Base-by-base conservation (phyloP, 2,113 vertebrate species). In the Dicerorhinus sumatrensis region DNA sequence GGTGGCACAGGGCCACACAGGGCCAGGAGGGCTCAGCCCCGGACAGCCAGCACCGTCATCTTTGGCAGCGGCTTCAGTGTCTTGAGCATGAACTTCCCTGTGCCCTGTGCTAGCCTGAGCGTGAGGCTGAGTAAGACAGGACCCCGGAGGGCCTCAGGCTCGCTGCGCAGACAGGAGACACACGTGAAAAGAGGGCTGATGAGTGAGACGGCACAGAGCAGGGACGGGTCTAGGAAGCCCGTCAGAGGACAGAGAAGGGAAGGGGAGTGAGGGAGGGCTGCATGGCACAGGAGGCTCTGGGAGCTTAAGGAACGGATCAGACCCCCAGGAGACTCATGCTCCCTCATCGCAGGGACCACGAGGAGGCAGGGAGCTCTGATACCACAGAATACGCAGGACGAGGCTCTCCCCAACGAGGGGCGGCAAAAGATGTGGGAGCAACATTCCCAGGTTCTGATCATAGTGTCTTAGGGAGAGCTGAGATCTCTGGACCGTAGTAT, bases 11-110 rank as follows among this genome's bases (percentile, higher is more conserved):
- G 23, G 67, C n/a, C 60, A 48, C 9, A 8, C 0, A 33, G 65
- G 13, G 16, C 31, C 21, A 0, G 39, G 51, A 79, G 4, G 10
- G 73, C 12, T 56, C 69, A 27, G 63, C n/a, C 51, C 76, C 13
- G 25, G 12, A 36, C 18, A 4, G 83, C 20, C 36, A 21, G 63
- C 10, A 4, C 39, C 58, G 4, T 21, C 42, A 5, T 12, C n/a
- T 80, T 11, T 2, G 76, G 56, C 21, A 6, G 60, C 54, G 75
- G 39, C 82, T 42, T 23, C 29, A 1, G 0, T 0, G 5, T 8
- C 39, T n/a, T 39, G 1, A 33, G 63, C 36, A 16, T 0, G 2
- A 21, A 8, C 18, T 33, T 7, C 39, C 83, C 27, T 0, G 3
- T 4, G 31, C 69, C 56, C 80, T 36, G 42, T 20, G 72, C 58